Evolutionary conservation across 2,888 invertebrate species (phyloP), one percentile per base, ranked within the genome.

Genomic region (Ophonus ardosiacus): DNA sequence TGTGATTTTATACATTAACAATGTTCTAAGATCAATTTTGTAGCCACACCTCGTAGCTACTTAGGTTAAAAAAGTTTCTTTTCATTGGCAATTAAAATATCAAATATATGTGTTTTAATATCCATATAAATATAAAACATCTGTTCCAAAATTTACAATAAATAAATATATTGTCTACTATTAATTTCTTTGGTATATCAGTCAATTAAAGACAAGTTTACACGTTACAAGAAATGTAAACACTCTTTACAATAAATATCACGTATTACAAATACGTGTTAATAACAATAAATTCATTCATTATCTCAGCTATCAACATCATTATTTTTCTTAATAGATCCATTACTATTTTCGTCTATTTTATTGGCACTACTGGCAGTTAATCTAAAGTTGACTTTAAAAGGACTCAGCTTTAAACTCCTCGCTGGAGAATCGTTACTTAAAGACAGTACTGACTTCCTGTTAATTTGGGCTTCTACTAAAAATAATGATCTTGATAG

Each of bases 331-430:
- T 43, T 74, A 40, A 74, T 17, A 1, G 8, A 18, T 8, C 71
- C 71, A 7, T 74, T 74, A 6, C 17, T 43, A 43, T 18, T 74
- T 31, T 84, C 84, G 31, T 85, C 85, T 38, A 71, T 79, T 56
- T 85, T 88, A 86, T 91, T 91, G 86, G 91, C 90, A 82, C 91
- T 89, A 88, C 90, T 91, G 87, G 91, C 90, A 90, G 10, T 51
- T 51, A 51, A 51, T 13, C 43, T 8, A 13, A 51, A 51, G 13
- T 51, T 51, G 13, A 51, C 90, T 87, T 90, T 91, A 7, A 92
- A 88, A 0, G 92, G 92, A 87, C 91, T 92, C 56, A 92, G 89
- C 87, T 90, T 88, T 15, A 88, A 43, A 56, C 87, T 88, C 85
- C 88, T 90, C 51, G 91, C 90, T 1, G 90, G 90, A 86, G 87